These are phyloP conservation scores for Leptogaster cylindrica DNA, from an alignment of 2,888 invertebrate species.

Conservation along the genomic window DNA sequence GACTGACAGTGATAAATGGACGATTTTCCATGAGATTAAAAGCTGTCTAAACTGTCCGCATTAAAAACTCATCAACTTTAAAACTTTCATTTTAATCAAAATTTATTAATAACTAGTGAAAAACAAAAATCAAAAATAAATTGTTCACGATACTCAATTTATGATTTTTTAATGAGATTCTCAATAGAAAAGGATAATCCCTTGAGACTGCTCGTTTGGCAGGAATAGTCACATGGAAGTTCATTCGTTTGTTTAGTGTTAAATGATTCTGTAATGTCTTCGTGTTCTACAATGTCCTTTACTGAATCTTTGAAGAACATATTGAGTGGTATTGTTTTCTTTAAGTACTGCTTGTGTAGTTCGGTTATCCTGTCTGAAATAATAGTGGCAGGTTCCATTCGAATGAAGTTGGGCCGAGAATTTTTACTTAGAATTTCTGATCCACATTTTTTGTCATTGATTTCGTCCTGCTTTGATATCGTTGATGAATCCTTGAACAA, in stretches of 20 bases:
- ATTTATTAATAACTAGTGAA: slow-evolving; percentile 38
- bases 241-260: slow-evolving; percentile 2
- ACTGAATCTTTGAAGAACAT: slow-evolving; percentile 52
- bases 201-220: slow-evolving; percentile 49
- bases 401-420: neutral
- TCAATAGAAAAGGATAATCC: slow-evolving; percentile 57
- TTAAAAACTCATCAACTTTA: slow-evolving; percentile 49
- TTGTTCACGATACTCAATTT: slow-evolving; percentile 41
- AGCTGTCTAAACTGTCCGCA: slow-evolving; percentile 32
- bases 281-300: neutral
- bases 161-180: slow-evolving; percentile 60
- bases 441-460: too few relatives aligned
- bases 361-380: slow-evolving; percentile 60
- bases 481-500: too few relatives aligned
- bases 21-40: slow-evolving; percentile 12
- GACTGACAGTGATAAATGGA: slow-evolving; percentile 36
- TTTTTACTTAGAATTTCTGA: too few relatives aligned
- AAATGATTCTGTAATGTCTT: slow-evolving; percentile 23
- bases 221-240: neutral
- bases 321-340: slow-evolving; percentile 59
- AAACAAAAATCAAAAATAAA: slow-evolving; percentile 22
- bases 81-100: slow-evolving; percentile 31
- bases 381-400: slow-evolving; percentile 49
- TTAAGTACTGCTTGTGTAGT: slow-evolving; percentile 59
- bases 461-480: too few relatives aligned